Evolutionary conservation across 2,797 vertebrate species (phyloP).

Genomic region (Bradypus variegatus): DNA sequence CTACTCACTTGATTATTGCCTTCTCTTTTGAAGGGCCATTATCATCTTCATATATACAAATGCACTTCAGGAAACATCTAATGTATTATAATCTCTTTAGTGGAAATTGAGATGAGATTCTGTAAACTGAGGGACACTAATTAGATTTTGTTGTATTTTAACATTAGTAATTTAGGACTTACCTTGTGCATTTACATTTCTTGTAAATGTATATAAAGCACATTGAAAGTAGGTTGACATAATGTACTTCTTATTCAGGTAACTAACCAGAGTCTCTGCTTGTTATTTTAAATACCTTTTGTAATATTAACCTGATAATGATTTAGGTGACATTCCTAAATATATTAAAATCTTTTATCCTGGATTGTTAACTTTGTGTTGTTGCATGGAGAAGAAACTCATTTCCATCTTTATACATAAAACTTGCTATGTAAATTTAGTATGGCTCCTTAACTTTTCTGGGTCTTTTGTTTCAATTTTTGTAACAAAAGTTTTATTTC

Average conservation of each 20-base stretch:
- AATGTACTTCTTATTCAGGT: not conserved
- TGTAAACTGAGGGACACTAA: not conserved
- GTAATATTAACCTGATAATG: not conserved
- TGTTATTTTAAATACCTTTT: not conserved
- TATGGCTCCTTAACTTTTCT: not conserved
- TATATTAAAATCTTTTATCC: not conserved
- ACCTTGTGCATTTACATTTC: not conserved
- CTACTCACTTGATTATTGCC: not conserved
- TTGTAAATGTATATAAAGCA: not conserved
- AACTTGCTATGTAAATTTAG: not conserved
- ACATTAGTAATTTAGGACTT: not conserved
- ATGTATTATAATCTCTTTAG: not conserved
- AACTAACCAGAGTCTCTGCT: not conserved
- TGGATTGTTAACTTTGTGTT: not conserved
- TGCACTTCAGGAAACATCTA: not conserved
- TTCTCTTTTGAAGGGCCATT: not conserved
- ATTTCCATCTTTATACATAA: not conserved
- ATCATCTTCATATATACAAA: not conserved
- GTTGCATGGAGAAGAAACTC: not conserved
- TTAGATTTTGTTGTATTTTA: not conserved
- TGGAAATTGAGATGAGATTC: not conserved
- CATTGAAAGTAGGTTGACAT: not conserved
- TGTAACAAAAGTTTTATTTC: not conserved
- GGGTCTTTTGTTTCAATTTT: not conserved
- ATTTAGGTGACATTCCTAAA: not conserved